phyloP scores from a whole-genome alignment of 2,888 invertebrate species.

The Amphipyra berbera region DNA sequence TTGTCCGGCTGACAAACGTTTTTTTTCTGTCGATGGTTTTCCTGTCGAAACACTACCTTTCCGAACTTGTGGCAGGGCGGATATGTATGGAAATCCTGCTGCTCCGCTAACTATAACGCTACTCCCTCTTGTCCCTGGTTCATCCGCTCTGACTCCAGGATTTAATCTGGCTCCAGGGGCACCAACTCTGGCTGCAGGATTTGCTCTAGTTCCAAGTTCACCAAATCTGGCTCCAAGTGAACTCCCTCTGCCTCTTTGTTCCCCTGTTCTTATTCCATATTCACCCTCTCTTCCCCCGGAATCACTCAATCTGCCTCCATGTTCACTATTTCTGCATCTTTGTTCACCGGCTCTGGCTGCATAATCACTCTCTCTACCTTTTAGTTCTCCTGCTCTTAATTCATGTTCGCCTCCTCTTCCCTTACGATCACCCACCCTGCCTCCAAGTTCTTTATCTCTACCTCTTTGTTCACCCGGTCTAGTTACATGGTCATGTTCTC shows the following conservation, averaged over 20 bases:
- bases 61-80: slow-evolving; percentile 23
- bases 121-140: not conserved
- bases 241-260: too few species aligned
- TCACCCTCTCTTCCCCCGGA: too few species aligned
- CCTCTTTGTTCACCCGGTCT: slow-evolving; percentile 1
- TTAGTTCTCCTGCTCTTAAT: slow-evolving; percentile 7
- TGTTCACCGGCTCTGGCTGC: too few species aligned
- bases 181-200: slow-evolving; percentile 1
- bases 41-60: slow-evolving; percentile 7
- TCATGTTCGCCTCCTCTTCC: not conserved
- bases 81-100: slow-evolving; percentile 7
- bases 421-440: slow-evolving; percentile 1
- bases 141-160: not conserved
- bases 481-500: slow-evolving; percentile 10
- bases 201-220: slow-evolving; percentile 1
- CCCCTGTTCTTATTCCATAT: too few species aligned
- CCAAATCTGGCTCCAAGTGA: too few species aligned
- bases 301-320: too few species aligned
- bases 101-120: slow-evolving; percentile 1
- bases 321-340: too few species aligned
- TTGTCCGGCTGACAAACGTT: slow-evolving; percentile 20
- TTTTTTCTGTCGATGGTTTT: slow-evolving; percentile 28
- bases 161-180: slow-evolving; percentile 9
- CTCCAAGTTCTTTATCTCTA: slow-evolving; percentile 7
- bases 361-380: not conserved